Evolutionary conservation across 1,140 invertebrate species (phyloP), one percentile per base, ranked within the genome.

Genomic region (Solenopsis invicta): DNA sequence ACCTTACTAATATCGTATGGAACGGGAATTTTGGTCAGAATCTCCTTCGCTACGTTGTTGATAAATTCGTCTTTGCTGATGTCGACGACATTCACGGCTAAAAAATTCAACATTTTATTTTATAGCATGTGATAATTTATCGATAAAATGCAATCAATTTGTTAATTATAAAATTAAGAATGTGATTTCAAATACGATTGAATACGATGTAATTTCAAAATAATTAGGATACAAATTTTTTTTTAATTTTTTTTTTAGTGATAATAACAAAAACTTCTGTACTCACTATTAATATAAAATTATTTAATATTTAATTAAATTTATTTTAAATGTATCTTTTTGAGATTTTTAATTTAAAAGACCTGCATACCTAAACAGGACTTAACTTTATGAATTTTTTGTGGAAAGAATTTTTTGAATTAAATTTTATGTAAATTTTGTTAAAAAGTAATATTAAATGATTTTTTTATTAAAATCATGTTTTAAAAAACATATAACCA

Each of bases 51-150:
- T 50, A 98, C 96, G 76, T 96, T 96, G 91, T 98, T 97, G 80
- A 99, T 98, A 92, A 98, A 98, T 85, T 98, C 97, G 85, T 98
- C 98, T 87, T 97, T 96, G 76, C 96, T 97, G 82, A 97, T 96
- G 16, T 96, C 97, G 37, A 96, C 95, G 2, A 67, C 59, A 2
- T 64, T 88, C 3, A 86, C 61, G 37, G 86, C 93, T 94, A 74
- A 12, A 71, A n/a, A 62, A 29, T 41, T 41, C 21, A 52, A 71
- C 4, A 37, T 37, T 8, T 45, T 3, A 34, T 21, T 74, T 34
- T 29, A 41, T n/a, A 0, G 5, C 0, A 54, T 34, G 21, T 50
- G 3, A n/a, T 54, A 45, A 66, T 59, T 84, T 12, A 59, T 74
- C 9, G 18, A 2, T 41, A 52, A 21, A 29, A 21, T 37, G 5